Conservation (phyloP, 2,113 vertebrate genomes). For the Chaetodon trifascialis region DNA sequence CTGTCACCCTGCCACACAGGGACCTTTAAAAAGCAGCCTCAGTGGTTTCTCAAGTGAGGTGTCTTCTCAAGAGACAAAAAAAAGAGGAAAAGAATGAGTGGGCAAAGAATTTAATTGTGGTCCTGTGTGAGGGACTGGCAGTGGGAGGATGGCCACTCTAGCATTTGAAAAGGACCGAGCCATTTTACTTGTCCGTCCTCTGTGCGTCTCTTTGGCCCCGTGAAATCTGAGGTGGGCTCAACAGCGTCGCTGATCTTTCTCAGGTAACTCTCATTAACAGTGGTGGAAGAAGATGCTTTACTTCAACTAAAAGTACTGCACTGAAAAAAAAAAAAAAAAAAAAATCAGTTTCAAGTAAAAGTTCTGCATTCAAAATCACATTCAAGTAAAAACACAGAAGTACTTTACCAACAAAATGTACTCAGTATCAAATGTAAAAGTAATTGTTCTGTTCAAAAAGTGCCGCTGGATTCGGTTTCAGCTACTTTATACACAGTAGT, state of each 20-base stretch:
- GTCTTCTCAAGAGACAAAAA: slow-evolving; percentile 74
- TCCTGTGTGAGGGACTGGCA: slow-evolving; percentile 60
- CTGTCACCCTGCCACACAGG: slow-evolving; percentile 73
- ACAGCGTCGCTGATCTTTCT: slow-evolving; percentile 29
- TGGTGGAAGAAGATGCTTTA: background rate
- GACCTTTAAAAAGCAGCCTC: slow-evolving; percentile 74
- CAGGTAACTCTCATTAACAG: slow-evolving; percentile 26
- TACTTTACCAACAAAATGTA: background rate
- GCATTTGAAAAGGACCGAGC: slow-evolving; percentile 55
- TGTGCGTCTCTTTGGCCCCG: slow-evolving; percentile 51
- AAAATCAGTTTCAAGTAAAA: background rate
- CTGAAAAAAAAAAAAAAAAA: too few relatives aligned
- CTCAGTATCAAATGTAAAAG: background rate
- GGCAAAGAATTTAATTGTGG: slow-evolving; percentile 75
- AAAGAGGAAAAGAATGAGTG: slow-evolving; percentile 70
- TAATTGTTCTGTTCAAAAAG: background rate
- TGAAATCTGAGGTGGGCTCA: slow-evolving; percentile 56
- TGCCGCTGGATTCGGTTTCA: background rate
- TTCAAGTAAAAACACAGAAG: too few relatives aligned
- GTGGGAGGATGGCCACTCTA: slow-evolving; percentile 74
- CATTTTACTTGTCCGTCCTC: slow-evolving; percentile 55
- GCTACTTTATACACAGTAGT: background rate
- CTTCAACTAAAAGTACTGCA: too few relatives aligned
- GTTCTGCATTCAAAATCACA: too few relatives aligned
- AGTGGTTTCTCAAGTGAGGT: slow-evolving; percentile 77